Evolutionary conservation across 2,888 invertebrate genomes (phyloP).

Genomic region (Ferrisia virgata): DNA sequence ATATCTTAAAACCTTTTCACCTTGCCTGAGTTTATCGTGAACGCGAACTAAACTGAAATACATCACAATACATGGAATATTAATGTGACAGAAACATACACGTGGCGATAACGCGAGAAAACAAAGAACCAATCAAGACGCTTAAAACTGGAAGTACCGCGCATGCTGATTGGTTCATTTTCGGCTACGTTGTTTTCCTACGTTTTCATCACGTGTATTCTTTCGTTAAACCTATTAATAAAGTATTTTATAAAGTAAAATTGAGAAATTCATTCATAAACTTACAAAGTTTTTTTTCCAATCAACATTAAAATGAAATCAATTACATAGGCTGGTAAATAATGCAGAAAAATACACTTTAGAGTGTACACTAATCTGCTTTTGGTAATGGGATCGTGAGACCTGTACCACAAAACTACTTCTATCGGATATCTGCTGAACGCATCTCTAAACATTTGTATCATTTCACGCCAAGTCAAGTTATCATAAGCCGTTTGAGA

Average conservation of each 20-base stretch:
- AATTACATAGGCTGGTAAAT: conserved; percentile 65
- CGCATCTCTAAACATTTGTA: conserved; percentile 70
- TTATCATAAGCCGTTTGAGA: conserved; percentile 79
- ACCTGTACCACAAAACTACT: conserved; percentile 80
- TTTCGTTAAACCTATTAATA: too few relatives aligned
- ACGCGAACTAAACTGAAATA: conserved; percentile 72
- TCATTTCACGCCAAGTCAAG: conserved; percentile 81
- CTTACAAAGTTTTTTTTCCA: conserved; percentile 79
- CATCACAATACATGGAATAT: too few relatives aligned
- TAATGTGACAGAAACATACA: too few relatives aligned
- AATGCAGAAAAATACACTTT: conserved; percentile 70
- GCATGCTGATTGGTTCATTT: too few relatives aligned
- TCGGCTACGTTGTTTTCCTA: too few relatives aligned
- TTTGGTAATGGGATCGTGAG: conserved; percentile 69
- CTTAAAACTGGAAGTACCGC: too few relatives aligned
- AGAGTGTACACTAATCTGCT: conserved; percentile 66
- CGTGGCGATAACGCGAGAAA: too few relatives aligned
- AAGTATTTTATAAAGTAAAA: too few relatives aligned
- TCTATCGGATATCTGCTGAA: conserved; percentile 78
- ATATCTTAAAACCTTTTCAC: conserved; percentile 78
- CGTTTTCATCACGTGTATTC: too few relatives aligned
- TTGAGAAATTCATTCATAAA: conserved; percentile 49
- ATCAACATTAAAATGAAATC: conserved; percentile 65
- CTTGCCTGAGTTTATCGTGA: conserved; percentile 70
- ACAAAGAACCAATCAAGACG: too few relatives aligned